Conservation (phyloP, 2,888 invertebrate genomes). For the Micropterix aruncella region DNA sequence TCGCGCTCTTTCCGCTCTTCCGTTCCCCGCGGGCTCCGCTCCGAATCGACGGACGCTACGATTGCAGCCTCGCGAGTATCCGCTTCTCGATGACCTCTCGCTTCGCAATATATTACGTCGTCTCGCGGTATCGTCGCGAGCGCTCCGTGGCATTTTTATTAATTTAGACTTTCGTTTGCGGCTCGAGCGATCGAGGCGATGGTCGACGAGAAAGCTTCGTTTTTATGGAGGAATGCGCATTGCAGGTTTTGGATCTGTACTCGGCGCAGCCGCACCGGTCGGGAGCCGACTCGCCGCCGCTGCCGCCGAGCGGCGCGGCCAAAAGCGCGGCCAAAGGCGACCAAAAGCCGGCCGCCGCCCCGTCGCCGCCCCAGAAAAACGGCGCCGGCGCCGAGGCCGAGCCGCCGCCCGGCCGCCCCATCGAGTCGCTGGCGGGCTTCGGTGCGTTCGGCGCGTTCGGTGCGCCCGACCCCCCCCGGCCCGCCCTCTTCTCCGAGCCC, state of each 20-base stretch:
- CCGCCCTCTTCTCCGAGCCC: slow-evolving; percentile 29
- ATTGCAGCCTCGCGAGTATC: too few relatives aligned
- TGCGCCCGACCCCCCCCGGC: slow-evolving; percentile 19
- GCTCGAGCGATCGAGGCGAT: too few relatives aligned
- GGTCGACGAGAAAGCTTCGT: too few relatives aligned
- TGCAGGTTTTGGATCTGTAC: slow-evolving; percentile 72
- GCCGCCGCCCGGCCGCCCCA: slow-evolving; percentile 23
- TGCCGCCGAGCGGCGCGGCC: slow-evolving; percentile 29
- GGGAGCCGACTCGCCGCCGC: slow-evolving; percentile 55
- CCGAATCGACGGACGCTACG: too few relatives aligned
- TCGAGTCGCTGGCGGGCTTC: slow-evolving; percentile 16
- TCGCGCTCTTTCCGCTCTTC: too few relatives aligned
- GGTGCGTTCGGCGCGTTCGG: slow-evolving; percentile 17
- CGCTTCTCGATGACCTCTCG: too few relatives aligned
- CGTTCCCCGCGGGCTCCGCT: too few relatives aligned
- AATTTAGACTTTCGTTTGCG: too few relatives aligned
- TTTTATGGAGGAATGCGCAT: too few relatives aligned
- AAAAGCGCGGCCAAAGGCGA: slow-evolving; percentile 41
- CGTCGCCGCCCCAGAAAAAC: slow-evolving; percentile 28
- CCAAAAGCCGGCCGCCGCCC: slow-evolving; percentile 32
- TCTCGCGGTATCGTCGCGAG: too few relatives aligned
- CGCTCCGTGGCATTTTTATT: too few relatives aligned
- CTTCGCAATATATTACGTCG: too few relatives aligned
- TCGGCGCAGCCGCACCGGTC: slow-evolving; percentile 52
- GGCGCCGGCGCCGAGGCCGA: slow-evolving; percentile 24